Evolutionary conservation across 1,140 invertebrate genomes (phyloP).

Genomic region (Araneus ventricosus): DNA sequence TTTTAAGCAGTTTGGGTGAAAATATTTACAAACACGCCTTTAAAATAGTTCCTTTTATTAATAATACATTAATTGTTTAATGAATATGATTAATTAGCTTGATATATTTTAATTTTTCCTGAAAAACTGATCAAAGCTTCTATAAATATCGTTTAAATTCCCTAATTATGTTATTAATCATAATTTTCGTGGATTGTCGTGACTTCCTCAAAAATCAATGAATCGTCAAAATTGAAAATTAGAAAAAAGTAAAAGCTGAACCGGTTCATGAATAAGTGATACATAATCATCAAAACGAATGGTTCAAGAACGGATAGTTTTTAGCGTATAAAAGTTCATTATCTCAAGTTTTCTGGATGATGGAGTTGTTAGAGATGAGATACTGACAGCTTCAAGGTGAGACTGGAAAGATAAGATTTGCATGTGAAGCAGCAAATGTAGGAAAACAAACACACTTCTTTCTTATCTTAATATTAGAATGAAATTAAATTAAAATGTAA

Average conservation of each 20-base stretch:
- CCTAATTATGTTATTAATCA: too few species aligned
- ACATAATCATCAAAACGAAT: slow-evolving; percentile 4
- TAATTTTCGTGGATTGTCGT: too few species aligned
- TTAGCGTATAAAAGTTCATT: not conserved
- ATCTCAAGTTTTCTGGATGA: not conserved
- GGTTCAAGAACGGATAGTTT: not conserved
- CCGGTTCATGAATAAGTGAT: not conserved
- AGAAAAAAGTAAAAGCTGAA: not conserved
- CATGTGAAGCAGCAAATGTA: not conserved
- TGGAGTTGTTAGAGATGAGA: not conserved
- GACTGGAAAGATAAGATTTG: not conserved
- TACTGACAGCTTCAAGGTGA: slow-evolving; percentile 4
- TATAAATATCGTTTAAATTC: too few species aligned
- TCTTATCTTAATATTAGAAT: not conserved
- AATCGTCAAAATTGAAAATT: not conserved
- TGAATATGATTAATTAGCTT: too few species aligned
- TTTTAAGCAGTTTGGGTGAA: too few species aligned
- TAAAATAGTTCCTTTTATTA: too few species aligned
- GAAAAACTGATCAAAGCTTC: too few species aligned
- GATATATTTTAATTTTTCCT: too few species aligned
- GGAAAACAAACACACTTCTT: not conserved
- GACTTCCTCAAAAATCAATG: too few species aligned
- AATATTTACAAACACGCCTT: too few species aligned
- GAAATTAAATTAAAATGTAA: slow-evolving; percentile 3
- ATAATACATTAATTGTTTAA: too few species aligned